Percentiles rank a stretch among this genome's conserved stretches.
These are phyloP conservation scores for Apotomis capreana DNA, from an alignment of 2,888 invertebrate genomes.

Conservation along the genomic window DNA sequence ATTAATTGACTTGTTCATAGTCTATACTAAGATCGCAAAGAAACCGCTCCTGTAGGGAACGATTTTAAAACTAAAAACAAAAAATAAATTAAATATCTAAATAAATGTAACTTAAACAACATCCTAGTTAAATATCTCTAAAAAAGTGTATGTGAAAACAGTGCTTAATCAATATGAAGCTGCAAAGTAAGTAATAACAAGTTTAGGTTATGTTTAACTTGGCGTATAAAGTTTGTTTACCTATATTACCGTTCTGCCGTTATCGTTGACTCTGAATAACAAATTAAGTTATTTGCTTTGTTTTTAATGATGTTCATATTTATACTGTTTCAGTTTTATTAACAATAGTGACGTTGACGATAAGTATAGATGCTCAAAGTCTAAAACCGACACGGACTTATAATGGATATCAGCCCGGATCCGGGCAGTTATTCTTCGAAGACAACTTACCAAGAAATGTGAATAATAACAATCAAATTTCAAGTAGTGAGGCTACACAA, in stretches of 20 bases:
- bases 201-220: slow-evolving; percentile 29
- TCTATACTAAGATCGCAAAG: slow-evolving; percentile 27
- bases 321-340: slow-evolving; percentile 32
- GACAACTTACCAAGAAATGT: slow-evolving; percentile 13
- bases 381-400: slow-evolving; percentile 26
- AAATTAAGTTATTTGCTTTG: too few species aligned
- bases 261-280: neutral
- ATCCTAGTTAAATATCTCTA: neutral
- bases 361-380: slow-evolving; percentile 16
- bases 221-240: slow-evolving; percentile 17
- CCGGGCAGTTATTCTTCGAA: slow-evolving; percentile 18
- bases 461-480: slow-evolving; percentile 13
- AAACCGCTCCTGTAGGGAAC: slow-evolving; percentile 14
- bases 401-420: slow-evolving; percentile 11
- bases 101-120: slow-evolving; percentile 13
- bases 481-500: neutral
- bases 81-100: neutral
- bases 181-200: slow-evolving; percentile 31
- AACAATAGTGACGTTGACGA: slow-evolving; percentile 27
- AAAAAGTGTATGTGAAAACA: slow-evolving; percentile 1
- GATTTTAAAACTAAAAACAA: neutral
- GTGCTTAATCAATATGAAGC: slow-evolving; percentile 24
- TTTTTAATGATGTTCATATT: neutral
- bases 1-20: slow-evolving; percentile 36
- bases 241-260: neutral